Evolutionary conservation across 2,113 vertebrate species (phyloP).

Genomic region (Dasyurus viverrinus): DNA sequence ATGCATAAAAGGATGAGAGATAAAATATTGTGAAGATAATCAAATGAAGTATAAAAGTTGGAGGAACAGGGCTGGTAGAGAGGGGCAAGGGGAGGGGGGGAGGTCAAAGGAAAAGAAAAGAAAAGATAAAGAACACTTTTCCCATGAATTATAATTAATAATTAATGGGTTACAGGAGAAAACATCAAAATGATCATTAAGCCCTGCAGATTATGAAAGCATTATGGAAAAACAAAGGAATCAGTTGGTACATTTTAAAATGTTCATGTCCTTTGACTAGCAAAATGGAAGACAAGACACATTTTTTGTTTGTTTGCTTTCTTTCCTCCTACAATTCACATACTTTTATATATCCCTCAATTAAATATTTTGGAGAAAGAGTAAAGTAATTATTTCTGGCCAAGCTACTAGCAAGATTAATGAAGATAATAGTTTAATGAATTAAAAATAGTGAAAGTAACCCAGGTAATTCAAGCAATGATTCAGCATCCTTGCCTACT

Average conservation of each 20-base stretch:
- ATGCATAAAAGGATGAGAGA: not conserved
- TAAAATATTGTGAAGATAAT: not conserved
- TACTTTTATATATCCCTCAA: not conserved
- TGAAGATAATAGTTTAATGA: not conserved
- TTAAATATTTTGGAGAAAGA: not conserved
- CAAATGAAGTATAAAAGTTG: not conserved
- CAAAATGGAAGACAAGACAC: not conserved
- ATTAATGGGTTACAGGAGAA: not conserved
- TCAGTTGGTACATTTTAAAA: not conserved
- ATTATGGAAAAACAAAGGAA: not conserved
- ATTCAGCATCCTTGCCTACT: not conserved
- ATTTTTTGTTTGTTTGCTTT: too few species aligned
- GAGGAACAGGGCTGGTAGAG: not conserved
- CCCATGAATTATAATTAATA: not conserved
- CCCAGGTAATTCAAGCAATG: not conserved
- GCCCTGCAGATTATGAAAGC: not conserved
- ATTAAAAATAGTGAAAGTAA: not conserved
- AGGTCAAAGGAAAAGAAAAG: not conserved
- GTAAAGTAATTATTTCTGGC: not conserved
- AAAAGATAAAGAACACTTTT: not conserved
- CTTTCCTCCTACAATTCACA: too few species aligned
- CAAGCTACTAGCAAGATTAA: not conserved
- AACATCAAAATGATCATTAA: not conserved
- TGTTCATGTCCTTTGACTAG: not conserved
- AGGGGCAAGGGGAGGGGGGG: not conserved